Conservation (phyloP, 2,888 invertebrate species). For the Mantis religiosa region DNA sequence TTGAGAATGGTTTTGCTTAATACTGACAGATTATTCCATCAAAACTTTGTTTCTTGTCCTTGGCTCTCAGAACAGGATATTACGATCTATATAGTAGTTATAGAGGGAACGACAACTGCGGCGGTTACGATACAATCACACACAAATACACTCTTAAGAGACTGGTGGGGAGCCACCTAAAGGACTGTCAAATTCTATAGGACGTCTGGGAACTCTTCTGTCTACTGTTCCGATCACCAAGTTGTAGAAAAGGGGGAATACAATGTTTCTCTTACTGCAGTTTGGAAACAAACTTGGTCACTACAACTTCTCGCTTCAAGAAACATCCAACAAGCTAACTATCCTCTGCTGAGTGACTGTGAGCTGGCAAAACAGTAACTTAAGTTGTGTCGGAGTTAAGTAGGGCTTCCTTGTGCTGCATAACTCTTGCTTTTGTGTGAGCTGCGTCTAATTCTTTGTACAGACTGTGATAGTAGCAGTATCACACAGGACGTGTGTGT, state of each 20-base stretch:
- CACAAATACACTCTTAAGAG: background rate
- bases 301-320: background rate
- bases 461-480: no score
- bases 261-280: background rate
- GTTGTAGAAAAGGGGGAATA: background rate
- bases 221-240: background rate
- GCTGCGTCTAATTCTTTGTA: no score
- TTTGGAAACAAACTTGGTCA: background rate
- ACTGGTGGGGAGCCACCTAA: background rate
- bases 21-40: background rate
- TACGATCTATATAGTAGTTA: background rate
- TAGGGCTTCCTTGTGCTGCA: no score
- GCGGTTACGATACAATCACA: background rate
- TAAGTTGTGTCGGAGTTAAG: no score
- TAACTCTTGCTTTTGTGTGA: no score
- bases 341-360: background rate
- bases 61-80: background rate
- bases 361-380: background rate
- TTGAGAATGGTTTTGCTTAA: background rate
- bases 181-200: slow-evolving; percentile 19
- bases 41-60: background rate
- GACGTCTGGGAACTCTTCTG: slow-evolving; percentile 22
- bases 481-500: no score
- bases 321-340: background rate
- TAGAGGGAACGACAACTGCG: background rate